Conservation (phyloP, 2,888 invertebrate species). For the Nemoura dubitans region DNA sequence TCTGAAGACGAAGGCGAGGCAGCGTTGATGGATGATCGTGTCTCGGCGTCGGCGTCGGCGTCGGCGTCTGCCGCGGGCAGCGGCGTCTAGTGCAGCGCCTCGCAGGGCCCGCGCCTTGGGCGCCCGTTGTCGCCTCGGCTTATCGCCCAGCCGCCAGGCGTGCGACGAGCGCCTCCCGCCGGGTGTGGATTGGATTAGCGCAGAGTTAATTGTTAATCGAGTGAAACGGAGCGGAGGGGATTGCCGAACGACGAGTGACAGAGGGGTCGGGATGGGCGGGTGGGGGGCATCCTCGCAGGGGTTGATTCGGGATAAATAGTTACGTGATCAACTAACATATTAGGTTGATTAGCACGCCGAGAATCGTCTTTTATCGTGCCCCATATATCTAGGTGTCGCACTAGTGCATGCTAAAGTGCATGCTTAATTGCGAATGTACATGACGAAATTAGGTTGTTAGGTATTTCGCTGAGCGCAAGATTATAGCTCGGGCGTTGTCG, state of each 20-base stretch:
- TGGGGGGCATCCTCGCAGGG: neutral
- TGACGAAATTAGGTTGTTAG: neutral
- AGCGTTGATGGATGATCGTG: slow-evolving; percentile 14
- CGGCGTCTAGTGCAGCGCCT: slow-evolving; percentile 34
- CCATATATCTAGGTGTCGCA: neutral
- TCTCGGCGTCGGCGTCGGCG: slow-evolving; percentile 14
- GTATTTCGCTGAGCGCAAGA: neutral
- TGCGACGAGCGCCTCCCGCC: no score
- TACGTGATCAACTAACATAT: neutral
- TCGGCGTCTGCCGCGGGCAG: neutral
- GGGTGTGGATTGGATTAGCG: slow-evolving; percentile 24
- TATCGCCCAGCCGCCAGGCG: slow-evolving; percentile 18
- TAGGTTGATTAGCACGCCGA: slow-evolving; percentile 26
- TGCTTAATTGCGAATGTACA: neutral
- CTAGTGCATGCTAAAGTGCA: neutral
- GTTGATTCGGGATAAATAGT: neutral
- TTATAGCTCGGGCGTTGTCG: neutral
- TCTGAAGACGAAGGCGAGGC: neutral
- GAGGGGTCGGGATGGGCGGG: neutral
- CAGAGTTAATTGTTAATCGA: slow-evolving; percentile 23
- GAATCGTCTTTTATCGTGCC: slow-evolving; percentile 14
- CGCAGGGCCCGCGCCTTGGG: neutral
- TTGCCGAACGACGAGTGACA: neutral
- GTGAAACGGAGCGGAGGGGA: slow-evolving; percentile 13
- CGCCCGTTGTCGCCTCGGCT: neutral